Conservation (phyloP, 2,888 invertebrate species). For the Exephanes ischioxanthus region DNA sequence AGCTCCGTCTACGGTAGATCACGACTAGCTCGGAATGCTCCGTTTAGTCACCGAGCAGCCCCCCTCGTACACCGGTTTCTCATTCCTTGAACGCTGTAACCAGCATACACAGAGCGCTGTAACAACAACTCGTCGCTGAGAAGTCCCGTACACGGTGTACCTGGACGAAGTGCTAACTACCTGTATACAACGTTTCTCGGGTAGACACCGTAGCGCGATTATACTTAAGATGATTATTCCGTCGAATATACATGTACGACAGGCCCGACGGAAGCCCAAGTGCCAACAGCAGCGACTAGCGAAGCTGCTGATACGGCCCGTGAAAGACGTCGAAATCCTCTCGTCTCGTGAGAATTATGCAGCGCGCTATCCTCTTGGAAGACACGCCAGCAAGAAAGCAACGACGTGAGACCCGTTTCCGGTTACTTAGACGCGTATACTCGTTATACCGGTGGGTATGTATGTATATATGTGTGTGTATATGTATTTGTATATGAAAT, state of each 20-base stretch:
- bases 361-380: not conserved
- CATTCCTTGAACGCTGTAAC: constrained; percentile 18
- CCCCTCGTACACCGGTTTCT: constrained; percentile 40
- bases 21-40: not conserved
- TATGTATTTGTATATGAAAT: not conserved
- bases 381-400: constrained; percentile 32
- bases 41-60: constrained; percentile 31
- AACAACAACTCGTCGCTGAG: constrained; percentile 16
- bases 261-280: not conserved
- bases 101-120: constrained; percentile 17
- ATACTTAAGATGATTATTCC: constrained; percentile 72
- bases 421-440: constrained; percentile 44
- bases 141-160: constrained; percentile 16
- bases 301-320: constrained; percentile 11
- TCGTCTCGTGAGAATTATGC: constrained; percentile 48
- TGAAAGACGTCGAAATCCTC: constrained; percentile 46
- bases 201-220: constrained; percentile 64
- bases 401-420: constrained; percentile 45
- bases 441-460: constrained; percentile 4
- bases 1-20: constrained; percentile 4
- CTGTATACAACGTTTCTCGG: constrained; percentile 43
- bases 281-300: constrained; percentile 4
- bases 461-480: not conserved
- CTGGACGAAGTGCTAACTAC: constrained; percentile 68
- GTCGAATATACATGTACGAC: constrained; percentile 47